Conservation (phyloP, 2,797 vertebrate species). For the Enteromius anoplus region DNA sequence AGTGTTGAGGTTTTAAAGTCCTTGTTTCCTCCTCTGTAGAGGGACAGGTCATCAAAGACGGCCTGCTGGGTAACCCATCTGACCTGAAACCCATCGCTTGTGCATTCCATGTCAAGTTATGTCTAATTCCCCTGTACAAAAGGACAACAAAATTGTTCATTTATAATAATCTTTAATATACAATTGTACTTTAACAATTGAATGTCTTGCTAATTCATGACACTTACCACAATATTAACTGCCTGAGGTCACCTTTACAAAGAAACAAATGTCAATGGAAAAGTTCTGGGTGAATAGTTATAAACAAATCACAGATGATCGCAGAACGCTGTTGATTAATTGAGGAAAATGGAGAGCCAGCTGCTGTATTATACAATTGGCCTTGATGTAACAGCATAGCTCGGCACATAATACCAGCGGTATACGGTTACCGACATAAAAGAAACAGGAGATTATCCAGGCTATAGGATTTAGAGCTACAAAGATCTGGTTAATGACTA, state of each 20-base stretch:
- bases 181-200: background rate
- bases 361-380: constrained; percentile 56
- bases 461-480: constrained; percentile 64
- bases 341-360: constrained; percentile 63
- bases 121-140: constrained; percentile 81
- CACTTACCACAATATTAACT: constrained; percentile 87
- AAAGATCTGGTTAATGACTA: constrained; percentile 68
- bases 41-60: constrained; percentile 80
- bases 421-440: constrained; percentile 78
- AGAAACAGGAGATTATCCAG: constrained; percentile 72
- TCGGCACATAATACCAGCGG: constrained; percentile 70
- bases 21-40: constrained; percentile 56
- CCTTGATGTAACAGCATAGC: constrained; percentile 69
- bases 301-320: constrained; percentile 67
- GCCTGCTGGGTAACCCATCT: constrained; percentile 75
- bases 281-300: constrained; percentile 42
- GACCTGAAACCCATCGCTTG: constrained; percentile 82
- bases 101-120: constrained; percentile 88
- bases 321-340: constrained; percentile 52
- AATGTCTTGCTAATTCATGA: background rate
- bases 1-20: constrained; percentile 36
- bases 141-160: background rate
- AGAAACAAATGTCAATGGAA: constrained; percentile 61
- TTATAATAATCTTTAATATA: constrained; percentile 3
- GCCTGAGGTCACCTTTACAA: constrained; percentile 83